Conservation (phyloP, 2,888 invertebrate species). For the Oxystoma pomonae region DNA sequence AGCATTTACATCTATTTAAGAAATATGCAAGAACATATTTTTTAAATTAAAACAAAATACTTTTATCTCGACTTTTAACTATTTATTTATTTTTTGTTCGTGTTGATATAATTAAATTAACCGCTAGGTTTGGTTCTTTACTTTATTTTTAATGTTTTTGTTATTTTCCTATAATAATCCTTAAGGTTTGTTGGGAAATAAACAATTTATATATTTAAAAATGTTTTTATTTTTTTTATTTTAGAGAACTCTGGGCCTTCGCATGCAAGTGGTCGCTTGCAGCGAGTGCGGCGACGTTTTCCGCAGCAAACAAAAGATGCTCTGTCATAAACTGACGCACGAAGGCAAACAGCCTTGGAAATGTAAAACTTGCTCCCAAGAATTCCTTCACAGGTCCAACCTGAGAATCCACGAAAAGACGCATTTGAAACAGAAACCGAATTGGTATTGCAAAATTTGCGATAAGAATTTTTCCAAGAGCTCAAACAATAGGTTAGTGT, state of each 20-base stretch:
- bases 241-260: background rate
- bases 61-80: too few species aligned
- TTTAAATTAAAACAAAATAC: too few species aligned
- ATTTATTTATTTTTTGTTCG: too few species aligned
- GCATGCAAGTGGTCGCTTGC: background rate
- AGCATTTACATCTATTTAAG: too few species aligned
- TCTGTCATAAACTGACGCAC: conserved; percentile 6
- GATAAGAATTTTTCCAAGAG: conserved; percentile 5
- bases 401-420: conserved; percentile 7
- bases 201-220: too few species aligned
- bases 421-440: conserved; percentile 2
- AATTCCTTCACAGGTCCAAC: background rate
- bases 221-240: too few species aligned
- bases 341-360: conserved; percentile 9
- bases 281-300: conserved; percentile 1
- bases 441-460: conserved; percentile 8
- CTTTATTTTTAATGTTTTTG: too few species aligned
- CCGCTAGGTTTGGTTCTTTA: too few species aligned
- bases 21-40: too few species aligned
- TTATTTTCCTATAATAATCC: too few species aligned
- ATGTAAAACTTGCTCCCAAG: conserved; percentile 1
- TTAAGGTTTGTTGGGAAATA: too few species aligned
- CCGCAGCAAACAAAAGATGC: conserved; percentile 9
- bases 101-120: too few species aligned
- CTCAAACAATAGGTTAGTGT: conserved; percentile 3